These are phyloP conservation scores for Drosophila subquinaria DNA, from an alignment of 2,888 invertebrate species.

Conservation along the genomic window DNA sequence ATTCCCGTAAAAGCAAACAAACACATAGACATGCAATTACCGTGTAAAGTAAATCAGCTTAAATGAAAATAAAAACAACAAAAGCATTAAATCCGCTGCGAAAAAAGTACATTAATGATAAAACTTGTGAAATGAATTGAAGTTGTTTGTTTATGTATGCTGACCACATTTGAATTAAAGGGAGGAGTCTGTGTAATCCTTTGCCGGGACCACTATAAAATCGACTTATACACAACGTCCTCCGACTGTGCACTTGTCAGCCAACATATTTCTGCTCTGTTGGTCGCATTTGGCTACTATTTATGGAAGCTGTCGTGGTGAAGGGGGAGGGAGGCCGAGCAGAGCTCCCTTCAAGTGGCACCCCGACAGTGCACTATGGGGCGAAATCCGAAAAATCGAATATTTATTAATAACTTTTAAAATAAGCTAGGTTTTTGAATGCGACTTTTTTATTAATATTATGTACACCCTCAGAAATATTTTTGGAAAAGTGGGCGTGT, in stretches of 20 bases:
- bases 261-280: constrained; percentile 51
- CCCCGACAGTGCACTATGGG: too few relatives aligned
- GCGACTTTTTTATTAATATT: too few relatives aligned
- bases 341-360: not conserved
- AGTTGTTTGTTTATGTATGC: constrained; percentile 20
- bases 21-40: constrained; percentile 22
- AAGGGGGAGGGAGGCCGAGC: not conserved
- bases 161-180: constrained; percentile 57
- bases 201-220: constrained; percentile 18
- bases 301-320: constrained; percentile 41
- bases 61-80: constrained; percentile 42
- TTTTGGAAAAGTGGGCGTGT: too few relatives aligned
- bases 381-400: too few relatives aligned
- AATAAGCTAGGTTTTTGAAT: too few relatives aligned
- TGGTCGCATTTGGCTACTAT: constrained; percentile 39
- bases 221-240: constrained; percentile 5
- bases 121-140: constrained; percentile 18
- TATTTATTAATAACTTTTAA: too few relatives aligned
- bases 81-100: constrained; percentile 28
- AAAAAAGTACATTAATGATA: not conserved
- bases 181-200: constrained; percentile 39
- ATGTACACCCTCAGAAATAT: too few relatives aligned
- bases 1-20: not conserved
- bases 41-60: constrained; percentile 50
- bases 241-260: constrained; percentile 43